Conservation (phyloP, 2,797 vertebrate genomes). For the Silurus aristotelis region DNA sequence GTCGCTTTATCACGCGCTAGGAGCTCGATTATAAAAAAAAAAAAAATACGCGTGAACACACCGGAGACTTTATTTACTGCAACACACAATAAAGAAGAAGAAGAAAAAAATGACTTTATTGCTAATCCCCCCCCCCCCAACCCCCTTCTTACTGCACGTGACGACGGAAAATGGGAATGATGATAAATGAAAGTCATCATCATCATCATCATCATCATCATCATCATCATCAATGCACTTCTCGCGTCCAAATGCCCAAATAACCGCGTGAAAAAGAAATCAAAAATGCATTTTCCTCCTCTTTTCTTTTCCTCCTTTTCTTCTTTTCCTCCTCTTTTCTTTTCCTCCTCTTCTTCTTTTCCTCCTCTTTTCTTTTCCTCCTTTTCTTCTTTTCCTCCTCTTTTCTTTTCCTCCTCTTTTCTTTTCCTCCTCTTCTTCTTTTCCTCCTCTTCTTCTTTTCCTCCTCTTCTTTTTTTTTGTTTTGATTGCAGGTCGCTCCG, state of each 20-base stretch:
- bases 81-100: conserved; percentile 52
- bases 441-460: neutral
- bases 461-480: too few relatives aligned
- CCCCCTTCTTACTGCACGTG: neutral
- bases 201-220: neutral
- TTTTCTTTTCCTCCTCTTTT: neutral
- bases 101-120: conserved; percentile 91
- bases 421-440: too few relatives aligned
- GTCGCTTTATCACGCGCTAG: conserved; percentile 88
- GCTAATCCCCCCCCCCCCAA: conserved; percentile 78
- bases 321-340: neutral
- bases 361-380: neutral
- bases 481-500: neutral
- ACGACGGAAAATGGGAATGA: conserved; percentile 89
- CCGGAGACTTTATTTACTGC: conserved; percentile 93
- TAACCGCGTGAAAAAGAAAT: neutral
- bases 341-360: too few relatives aligned
- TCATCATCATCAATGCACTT: neutral
- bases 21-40: conserved; percentile 10
- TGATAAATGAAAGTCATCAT: conserved; percentile 58
- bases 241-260: neutral
- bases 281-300: neutral
- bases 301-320: neutral
- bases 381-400: too few relatives aligned
- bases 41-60: conserved; percentile 74